A percentile compares a stretch with the other conserved stretches of the same genome.
These are phyloP conservation scores for Melipona bicolor DNA, from an alignment of 2,888 invertebrate genomes.

Conservation along the genomic window DNA sequence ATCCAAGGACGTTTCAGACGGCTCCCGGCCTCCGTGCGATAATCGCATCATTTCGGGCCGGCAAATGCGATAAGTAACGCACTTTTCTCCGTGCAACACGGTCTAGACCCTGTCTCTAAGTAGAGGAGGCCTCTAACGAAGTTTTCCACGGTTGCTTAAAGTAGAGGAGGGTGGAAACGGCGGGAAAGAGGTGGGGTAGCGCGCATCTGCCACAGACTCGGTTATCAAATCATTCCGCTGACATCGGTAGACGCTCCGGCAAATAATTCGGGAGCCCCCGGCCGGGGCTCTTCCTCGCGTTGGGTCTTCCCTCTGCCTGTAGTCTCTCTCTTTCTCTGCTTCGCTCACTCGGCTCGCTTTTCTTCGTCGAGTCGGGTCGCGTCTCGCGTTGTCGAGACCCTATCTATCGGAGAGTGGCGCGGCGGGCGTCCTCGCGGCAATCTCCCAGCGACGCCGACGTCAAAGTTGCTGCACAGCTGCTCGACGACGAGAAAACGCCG, in stretches of 20 bases:
- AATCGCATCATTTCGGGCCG: slow-evolving; percentile 51
- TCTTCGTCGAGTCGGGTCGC: background rate
- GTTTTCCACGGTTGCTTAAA: slow-evolving; percentile 63
- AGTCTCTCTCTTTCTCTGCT: background rate
- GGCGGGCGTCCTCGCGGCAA: slow-evolving; percentile 35
- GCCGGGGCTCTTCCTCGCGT: slow-evolving; percentile 14
- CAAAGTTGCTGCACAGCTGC: slow-evolving; percentile 59
- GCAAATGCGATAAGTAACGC: slow-evolving; percentile 53
- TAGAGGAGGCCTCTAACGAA: slow-evolving; percentile 50
- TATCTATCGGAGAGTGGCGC: too few relatives aligned
- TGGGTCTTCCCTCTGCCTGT: background rate
- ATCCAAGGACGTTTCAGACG: slow-evolving; percentile 34
- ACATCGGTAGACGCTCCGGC: slow-evolving; percentile 58
- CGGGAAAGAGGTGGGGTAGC: background rate
- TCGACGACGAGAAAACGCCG: slow-evolving; percentile 46
- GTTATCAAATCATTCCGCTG: slow-evolving; percentile 67
- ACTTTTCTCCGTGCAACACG: slow-evolving; percentile 52
- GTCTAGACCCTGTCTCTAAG: background rate
- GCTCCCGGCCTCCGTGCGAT: slow-evolving; percentile 3
- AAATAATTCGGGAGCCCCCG: slow-evolving; percentile 55
- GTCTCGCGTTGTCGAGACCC: too few relatives aligned
- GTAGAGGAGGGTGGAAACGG: slow-evolving; percentile 22
- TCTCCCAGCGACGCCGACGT: slow-evolving; percentile 35
- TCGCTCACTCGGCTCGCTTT: slow-evolving; percentile 13
- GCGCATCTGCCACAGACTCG: slow-evolving; percentile 60